Evolutionary conservation across 2,888 invertebrate species (phyloP).

Genomic region (Tinea trinotella): DNA sequence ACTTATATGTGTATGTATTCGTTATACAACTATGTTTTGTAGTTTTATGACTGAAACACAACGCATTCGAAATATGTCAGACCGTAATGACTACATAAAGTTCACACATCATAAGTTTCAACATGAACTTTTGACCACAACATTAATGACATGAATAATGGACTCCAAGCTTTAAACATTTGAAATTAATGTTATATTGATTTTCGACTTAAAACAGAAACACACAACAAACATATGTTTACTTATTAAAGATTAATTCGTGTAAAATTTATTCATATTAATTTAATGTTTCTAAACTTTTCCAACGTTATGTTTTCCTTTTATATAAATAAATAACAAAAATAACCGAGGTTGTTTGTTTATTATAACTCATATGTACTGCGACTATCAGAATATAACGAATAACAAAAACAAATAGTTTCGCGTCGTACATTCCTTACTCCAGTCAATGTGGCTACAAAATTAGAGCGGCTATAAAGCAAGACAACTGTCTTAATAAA

Average conservation of each 20-base stretch:
- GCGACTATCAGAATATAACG: not conserved
- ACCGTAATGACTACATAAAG: too few species aligned
- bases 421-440: not conserved
- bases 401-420: not conserved
- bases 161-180: not conserved
- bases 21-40: too few species aligned
- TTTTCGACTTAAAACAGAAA: too few species aligned
- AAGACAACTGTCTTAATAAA: conserved; percentile 26
- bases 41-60: too few species aligned
- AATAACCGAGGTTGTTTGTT: too few species aligned
- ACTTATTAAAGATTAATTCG: not conserved
- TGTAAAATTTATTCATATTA: not conserved
- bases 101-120: too few species aligned
- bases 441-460: conserved; percentile 19
- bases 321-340: not conserved
- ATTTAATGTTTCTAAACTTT: not conserved
- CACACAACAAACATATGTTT: not conserved
- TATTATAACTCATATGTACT: too few species aligned
- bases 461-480: conserved; percentile 25
- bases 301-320: not conserved
- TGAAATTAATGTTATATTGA: not conserved
- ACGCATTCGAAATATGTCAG: too few species aligned
- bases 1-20: too few species aligned
- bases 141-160: not conserved
- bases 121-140: not conserved